Evolutionary conservation across 2,888 invertebrate species (phyloP).

Genomic region (Patella caerulea): DNA sequence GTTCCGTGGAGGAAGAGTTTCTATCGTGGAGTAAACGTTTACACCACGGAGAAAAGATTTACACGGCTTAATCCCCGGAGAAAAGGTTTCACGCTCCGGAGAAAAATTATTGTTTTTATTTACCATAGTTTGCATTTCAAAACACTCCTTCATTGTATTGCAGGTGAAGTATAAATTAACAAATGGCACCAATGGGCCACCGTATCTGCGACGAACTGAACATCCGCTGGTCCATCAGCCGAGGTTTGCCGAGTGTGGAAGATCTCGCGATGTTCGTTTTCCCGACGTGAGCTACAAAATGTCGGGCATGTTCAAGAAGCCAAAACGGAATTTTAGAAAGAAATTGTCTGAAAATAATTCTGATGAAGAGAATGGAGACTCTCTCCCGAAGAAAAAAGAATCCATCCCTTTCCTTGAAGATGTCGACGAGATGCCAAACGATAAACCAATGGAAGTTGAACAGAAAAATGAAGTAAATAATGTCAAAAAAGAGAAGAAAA

Average conservation of each 20-base stretch:
- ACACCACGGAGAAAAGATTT: too few species aligned
- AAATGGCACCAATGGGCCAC: too few species aligned
- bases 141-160: too few species aligned
- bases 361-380: conserved; percentile 63
- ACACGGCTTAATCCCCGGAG: too few species aligned
- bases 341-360: conserved; percentile 66
- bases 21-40: too few species aligned
- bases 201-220: too few species aligned
- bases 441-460: conserved; percentile 6
- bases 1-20: too few species aligned
- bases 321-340: conserved; percentile 83
- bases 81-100: too few species aligned
- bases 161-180: too few species aligned
- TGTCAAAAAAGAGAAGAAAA: conserved; percentile 47
- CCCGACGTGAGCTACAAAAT: conserved; percentile 29
- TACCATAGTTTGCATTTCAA: too few species aligned
- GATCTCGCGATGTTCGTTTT: background rate
- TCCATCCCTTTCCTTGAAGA: conserved; percentile 27
- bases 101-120: too few species aligned
- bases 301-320: conserved; percentile 89
- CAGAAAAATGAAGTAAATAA: conserved; percentile 17
- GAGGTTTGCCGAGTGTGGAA: background rate
- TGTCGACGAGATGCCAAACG: conserved; percentile 36
- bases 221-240: background rate
- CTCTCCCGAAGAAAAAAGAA: conserved; percentile 29